Conservation (phyloP, 1,140 invertebrate species). For the Drosophila watanabei region DNA sequence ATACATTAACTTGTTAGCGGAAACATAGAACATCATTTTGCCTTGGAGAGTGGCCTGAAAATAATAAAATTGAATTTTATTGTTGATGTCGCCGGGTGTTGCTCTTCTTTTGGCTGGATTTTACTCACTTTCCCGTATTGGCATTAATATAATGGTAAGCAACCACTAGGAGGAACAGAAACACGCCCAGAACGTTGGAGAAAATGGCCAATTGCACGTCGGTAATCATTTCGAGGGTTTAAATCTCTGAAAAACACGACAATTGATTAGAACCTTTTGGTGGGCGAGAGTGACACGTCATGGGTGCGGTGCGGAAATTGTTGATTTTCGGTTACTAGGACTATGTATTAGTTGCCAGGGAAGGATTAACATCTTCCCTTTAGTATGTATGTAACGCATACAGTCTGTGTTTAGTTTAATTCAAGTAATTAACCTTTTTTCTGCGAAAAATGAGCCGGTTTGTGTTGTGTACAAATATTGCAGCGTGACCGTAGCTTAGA, state of each 20-base stretch:
- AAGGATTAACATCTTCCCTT: too few species aligned
- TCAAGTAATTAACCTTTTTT: constrained; percentile 30
- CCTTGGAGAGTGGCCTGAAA: constrained; percentile 68
- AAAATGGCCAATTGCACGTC: constrained; percentile 98
- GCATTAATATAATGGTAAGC: constrained; percentile 98
- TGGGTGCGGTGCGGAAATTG: constrained; percentile 16
- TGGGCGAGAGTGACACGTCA: constrained; percentile 39
- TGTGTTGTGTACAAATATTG: constrained; percentile 33
- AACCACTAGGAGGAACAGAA: constrained; percentile 97
- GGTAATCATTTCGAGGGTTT: constrained; percentile 92
- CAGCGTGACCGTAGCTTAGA: background rate
- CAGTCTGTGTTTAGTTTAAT: background rate
- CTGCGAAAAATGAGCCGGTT: constrained; percentile 35
- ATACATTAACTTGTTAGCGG: constrained; percentile 42
- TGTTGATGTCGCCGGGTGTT: constrained; percentile 6
- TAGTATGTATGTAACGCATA: background rate
- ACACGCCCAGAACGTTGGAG: constrained; percentile 97
- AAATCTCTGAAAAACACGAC: constrained; percentile 12
- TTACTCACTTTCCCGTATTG: constrained; percentile 87
- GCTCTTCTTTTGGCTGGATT: background rate
- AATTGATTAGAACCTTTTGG: constrained; percentile 28
- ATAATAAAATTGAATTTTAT: constrained; percentile 43
- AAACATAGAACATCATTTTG: constrained; percentile 69
- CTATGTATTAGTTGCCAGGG: too few species aligned
- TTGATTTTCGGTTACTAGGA: background rate